A percentile compares a stretch with the other conserved stretches of the same genome.
phyloP scores from a whole-genome alignment of 2,113 vertebrate genomes.

The Gallinago paraguaiae region DNA sequence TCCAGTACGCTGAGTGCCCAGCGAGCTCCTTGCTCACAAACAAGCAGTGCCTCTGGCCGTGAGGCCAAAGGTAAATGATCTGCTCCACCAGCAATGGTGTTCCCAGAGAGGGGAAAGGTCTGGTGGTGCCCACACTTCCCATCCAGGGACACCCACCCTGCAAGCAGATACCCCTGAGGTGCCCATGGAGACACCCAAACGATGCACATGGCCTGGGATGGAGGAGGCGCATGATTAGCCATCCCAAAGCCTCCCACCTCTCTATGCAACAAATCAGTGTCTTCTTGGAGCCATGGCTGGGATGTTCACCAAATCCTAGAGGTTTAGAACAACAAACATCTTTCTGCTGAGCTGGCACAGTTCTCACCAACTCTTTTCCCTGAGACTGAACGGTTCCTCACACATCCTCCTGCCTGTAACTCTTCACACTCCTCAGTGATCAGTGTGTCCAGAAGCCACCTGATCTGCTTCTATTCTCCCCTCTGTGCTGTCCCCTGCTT shows the following conservation, averaged over 20 bases:
- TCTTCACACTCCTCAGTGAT: neutral
- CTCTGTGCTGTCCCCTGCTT: neutral
- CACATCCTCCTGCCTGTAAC: fast-evolving
- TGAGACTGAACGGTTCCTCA: fast-evolving
- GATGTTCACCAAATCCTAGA: fast-evolving
- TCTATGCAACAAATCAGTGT: fast-evolving
- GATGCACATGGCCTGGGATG: neutral
- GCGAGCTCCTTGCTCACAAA: neutral
- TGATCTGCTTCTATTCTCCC: neutral
- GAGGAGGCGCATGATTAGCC: fast-evolving
- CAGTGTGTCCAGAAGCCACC: too few relatives aligned
- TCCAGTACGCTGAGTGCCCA: neutral
- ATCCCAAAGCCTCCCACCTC: fast-evolving
- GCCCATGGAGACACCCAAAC: fast-evolving
- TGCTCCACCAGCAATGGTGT: too few relatives aligned
- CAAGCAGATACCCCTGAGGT: fast-evolving
- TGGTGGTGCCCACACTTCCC: neutral
- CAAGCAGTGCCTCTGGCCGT: neutral
- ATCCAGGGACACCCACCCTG: neutral
- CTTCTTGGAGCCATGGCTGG: fast-evolving
- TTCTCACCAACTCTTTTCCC: fast-evolving
- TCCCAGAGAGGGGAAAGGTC: neutral
- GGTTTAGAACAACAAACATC: neutral
- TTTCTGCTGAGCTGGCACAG: neutral
- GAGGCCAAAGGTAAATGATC: neutral